These are phyloP conservation scores for Maccullochella peelii DNA, from an alignment of 2,113 vertebrate genomes.

Conservation along the genomic window DNA sequence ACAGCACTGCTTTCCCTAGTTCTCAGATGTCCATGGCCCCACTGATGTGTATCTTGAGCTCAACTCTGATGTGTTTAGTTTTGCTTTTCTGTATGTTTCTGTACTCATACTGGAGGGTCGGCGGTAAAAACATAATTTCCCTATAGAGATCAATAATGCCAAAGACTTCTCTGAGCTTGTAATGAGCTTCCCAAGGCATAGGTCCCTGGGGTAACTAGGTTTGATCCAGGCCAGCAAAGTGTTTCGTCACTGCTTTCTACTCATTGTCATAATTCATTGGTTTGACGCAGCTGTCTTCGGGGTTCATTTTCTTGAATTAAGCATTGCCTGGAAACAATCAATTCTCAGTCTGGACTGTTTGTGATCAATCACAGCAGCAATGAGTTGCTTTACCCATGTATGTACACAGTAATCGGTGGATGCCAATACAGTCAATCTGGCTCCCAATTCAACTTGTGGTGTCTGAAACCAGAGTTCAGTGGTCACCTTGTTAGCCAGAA, in stretches of 20 bases:
- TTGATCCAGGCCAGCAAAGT: constrained; percentile 43
- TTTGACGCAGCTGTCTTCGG: constrained; percentile 30
- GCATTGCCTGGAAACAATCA: constrained; percentile 62
- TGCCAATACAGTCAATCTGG: constrained; percentile 23
- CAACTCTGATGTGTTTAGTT: neutral
- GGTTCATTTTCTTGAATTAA: constrained; percentile 50
- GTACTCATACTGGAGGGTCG: constrained; percentile 26
- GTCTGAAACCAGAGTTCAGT: constrained; percentile 25
- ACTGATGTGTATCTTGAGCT: constrained; percentile 4
- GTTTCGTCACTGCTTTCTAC: constrained; percentile 31
- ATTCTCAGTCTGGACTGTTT: constrained; percentile 49
- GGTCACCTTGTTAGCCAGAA: constrained; percentile 8
- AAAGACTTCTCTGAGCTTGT: constrained; percentile 53
- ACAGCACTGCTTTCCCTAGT: neutral
- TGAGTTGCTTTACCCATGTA: constrained; percentile 31
- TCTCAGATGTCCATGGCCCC: neutral
- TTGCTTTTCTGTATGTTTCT: neutral
- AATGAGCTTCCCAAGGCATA: constrained; percentile 57
- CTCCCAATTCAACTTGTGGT: constrained; percentile 26
- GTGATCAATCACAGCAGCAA: constrained; percentile 56
- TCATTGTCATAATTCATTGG: constrained; percentile 56
- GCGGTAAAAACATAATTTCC: constrained; percentile 63
- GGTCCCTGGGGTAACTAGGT: constrained; percentile 53
- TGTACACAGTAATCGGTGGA: constrained; percentile 22
- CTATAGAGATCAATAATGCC: constrained; percentile 60